These are phyloP conservation scores for Helleia helle DNA, from an alignment of 2,888 invertebrate species.

Conservation along the genomic window DNA sequence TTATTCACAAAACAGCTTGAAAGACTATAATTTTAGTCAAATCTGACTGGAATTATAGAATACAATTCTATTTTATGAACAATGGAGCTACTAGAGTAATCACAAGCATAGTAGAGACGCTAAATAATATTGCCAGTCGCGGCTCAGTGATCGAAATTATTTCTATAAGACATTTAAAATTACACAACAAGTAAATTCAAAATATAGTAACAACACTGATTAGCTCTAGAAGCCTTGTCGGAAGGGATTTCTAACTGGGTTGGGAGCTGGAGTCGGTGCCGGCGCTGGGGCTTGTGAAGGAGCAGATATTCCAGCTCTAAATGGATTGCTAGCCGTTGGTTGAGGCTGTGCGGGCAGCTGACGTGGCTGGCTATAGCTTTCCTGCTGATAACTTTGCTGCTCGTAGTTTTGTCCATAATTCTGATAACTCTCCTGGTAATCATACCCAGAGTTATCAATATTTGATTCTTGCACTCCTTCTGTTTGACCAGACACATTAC, in stretches of 20 bases:
- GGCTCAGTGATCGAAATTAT: conserved; percentile 69
- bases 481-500: conserved; percentile 60
- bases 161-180: conserved; percentile 63
- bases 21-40: background rate
- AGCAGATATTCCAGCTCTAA: conserved; percentile 38
- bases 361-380: conserved; percentile 50
- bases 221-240: conserved; percentile 82
- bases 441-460: conserved; percentile 69
- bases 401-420: conserved; percentile 57
- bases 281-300: conserved; percentile 51
- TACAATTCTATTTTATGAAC: background rate
- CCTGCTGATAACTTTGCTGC: conserved; percentile 43
- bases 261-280: conserved; percentile 44
- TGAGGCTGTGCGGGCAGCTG: conserved; percentile 67
- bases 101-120: conserved; percentile 49
- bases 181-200: conserved; percentile 70
- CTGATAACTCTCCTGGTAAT: conserved; percentile 63
- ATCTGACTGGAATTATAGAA: too few relatives aligned
- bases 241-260: conserved; percentile 72
- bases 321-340: conserved; percentile 57
- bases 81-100: conserved; percentile 12
- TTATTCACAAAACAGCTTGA: conserved; percentile 7
- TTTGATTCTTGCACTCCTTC: conserved; percentile 77
- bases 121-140: conserved; percentile 45
- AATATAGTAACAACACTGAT: conserved; percentile 64